Conservation (phyloP, 2,797 vertebrate genomes). For the Alosa sapidissima region DNA sequence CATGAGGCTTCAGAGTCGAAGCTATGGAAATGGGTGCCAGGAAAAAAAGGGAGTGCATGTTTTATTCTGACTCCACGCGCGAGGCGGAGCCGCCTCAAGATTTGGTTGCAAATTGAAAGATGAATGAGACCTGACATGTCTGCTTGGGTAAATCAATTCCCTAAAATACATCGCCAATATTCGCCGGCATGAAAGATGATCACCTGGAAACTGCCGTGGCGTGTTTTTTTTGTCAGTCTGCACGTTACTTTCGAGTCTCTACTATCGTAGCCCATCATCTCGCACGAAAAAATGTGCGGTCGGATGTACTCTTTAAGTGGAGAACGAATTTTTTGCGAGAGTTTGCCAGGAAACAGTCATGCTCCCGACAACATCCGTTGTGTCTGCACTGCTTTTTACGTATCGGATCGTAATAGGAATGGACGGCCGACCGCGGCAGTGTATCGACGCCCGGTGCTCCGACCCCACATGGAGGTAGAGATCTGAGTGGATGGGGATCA, state of each 20-base stretch:
- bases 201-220: constrained; percentile 62
- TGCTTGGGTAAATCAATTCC: constrained; percentile 64
- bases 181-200: constrained; percentile 65
- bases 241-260: too few relatives aligned
- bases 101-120: constrained; percentile 70
- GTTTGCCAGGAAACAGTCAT: constrained; percentile 54
- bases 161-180: constrained; percentile 63
- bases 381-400: constrained; percentile 47
- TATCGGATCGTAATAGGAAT: constrained; percentile 49
- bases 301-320: neutral
- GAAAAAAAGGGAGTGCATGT: constrained; percentile 49
- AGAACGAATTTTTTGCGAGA: neutral
- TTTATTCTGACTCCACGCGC: constrained; percentile 58
- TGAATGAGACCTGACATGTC: constrained; percentile 70
- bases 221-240: constrained; percentile 48
- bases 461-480: constrained; percentile 31
- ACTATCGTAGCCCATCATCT: too few relatives aligned
- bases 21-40: constrained; percentile 54
- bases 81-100: constrained; percentile 53
- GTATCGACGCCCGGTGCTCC: neutral
- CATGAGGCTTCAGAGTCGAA: constrained; percentile 48
- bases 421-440: constrained; percentile 46
- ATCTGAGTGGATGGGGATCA: constrained; percentile 54
- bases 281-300: neutral
- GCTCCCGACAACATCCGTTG: constrained; percentile 61